A percentile compares a stretch with the other conserved stretches of the same genome.
Evolutionary conservation across 2,797 vertebrate genomes (phyloP).

Genomic region (Rhinogobio ventralis): DNA sequence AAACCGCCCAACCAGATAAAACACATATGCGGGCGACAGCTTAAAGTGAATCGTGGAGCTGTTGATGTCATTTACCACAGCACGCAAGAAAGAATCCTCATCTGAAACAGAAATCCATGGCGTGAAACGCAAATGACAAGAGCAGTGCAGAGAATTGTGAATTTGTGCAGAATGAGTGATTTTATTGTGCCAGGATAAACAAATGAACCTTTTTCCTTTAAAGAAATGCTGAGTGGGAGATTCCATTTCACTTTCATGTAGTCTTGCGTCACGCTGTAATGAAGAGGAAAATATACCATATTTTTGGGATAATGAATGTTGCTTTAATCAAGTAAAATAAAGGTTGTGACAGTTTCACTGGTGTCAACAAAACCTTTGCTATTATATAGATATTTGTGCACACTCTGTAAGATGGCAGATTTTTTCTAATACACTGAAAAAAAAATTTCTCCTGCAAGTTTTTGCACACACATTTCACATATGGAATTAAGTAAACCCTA

Average conservation of each 20-base stretch:
- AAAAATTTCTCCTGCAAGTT: too few relatives aligned
- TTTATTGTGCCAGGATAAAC: not conserved
- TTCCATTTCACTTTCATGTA: conserved; percentile 1
- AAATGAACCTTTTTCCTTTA: conserved; percentile 35
- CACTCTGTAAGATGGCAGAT: not conserved
- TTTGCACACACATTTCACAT: too few relatives aligned
- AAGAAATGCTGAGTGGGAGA: conserved; percentile 45
- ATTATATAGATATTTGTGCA: not conserved
- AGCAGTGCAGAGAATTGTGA: not conserved
- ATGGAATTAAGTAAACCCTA: too few relatives aligned
- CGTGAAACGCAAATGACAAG: not conserved
- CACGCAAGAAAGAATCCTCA: conserved; percentile 89
- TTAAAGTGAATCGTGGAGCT: conserved; percentile 93
- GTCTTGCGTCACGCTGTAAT: conserved; percentile 14
- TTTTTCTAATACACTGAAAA: too few relatives aligned
- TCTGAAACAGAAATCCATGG: conserved; percentile 70
- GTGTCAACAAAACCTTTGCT: not conserved
- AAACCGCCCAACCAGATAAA: conserved; percentile 87
- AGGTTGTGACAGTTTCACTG: not conserved
- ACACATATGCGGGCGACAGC: conserved; percentile 88
- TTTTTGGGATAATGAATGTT: not conserved
- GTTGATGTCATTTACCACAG: conserved; percentile 91
- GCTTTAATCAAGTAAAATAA: not conserved
- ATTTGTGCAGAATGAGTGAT: not conserved
- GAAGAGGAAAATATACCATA: conserved; percentile 2